These are phyloP conservation scores for Tenualosa thibaudeaui DNA, from an alignment of 2,797 vertebrate species.

Conservation along the genomic window DNA sequence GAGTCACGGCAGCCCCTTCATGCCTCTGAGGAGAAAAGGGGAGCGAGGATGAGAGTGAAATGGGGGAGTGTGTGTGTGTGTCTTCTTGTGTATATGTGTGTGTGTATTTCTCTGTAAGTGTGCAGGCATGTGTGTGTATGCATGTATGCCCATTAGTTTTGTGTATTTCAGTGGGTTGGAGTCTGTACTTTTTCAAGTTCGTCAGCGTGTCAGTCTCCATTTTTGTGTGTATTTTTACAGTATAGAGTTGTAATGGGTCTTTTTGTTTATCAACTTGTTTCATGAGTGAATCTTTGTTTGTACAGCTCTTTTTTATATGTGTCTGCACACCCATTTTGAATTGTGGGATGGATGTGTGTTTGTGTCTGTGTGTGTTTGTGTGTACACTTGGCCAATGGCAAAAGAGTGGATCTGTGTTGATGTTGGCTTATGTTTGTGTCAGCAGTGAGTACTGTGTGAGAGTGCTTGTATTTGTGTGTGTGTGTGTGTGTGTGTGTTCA, in stretches of 20 bases:
- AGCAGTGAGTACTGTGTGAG: slow-evolving; percentile 11
- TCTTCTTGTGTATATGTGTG: not conserved
- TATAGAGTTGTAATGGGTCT: not conserved
- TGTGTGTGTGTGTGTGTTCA: not conserved
- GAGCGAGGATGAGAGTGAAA: slow-evolving; percentile 27
- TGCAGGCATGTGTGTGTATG: not conserved
- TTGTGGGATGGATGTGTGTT: not conserved
- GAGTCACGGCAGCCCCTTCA: slow-evolving; percentile 42
- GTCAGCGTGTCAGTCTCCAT: not conserved
- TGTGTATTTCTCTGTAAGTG: not conserved
- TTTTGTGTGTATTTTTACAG: not conserved
- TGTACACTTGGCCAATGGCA: not conserved
- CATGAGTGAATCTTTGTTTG: not conserved
- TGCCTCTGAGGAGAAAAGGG: slow-evolving; percentile 18
- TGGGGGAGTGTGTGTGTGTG: slow-evolving; percentile 26
- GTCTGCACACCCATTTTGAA: not conserved
- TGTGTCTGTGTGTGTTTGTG: not conserved
- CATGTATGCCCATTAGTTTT: not conserved
- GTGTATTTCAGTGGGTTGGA: not conserved
- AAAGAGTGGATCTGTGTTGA: slow-evolving; percentile 1
- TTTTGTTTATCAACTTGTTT: not conserved
- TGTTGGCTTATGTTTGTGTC: slow-evolving; percentile 13
- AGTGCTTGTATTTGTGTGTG: not conserved
- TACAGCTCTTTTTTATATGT: not conserved
- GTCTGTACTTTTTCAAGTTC: not conserved